Evolutionary conservation across 2,113 vertebrate species (phyloP), one percentile per base, ranked within the genome.

Genomic region (Coreoperca whiteheadi): DNA sequence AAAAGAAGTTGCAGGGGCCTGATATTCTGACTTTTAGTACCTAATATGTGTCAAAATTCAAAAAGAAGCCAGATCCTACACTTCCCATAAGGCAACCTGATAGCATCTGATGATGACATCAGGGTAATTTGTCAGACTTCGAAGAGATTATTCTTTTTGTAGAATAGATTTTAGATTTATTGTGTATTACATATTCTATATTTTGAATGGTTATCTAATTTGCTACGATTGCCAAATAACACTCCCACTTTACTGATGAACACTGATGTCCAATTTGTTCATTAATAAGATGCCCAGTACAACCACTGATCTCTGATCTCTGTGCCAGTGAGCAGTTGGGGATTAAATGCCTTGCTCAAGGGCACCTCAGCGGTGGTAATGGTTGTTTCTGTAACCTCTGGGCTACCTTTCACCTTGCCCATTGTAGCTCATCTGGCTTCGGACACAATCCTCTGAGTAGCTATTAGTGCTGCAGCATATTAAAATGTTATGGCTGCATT

Each of bases 401-500:
- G 25, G 56, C 21, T 16, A 1, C 39, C 56, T 53, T 53, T 65
- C 7, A 21, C 30, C 20, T 11, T 12, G 32, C 32, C 28, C 21
- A 11, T 20, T 23, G 39, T 8, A 53, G 32, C 57, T 71, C 51
- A 73, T 10, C 50, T 41, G 53, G 23, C 30, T 18, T 78, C 46
- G 43, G 4, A 9, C 32, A 28, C 60, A 67, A 73, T 73, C 68
- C 67, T 66, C 51, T 81, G 28, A 77, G 56, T 79, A 70, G 70
- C 65, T 46, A 74, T 78, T 43, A 70, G 56, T n/a, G 20, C 57
- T 79, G 60, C 34, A 41, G 65, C 59, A 64, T 72, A 84, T 77
- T 80, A 25, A 63, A 76, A 80, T 79, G 75, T 71, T 77, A 79
- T 65, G 41, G 70, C 70, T 83, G 69, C 50, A 64, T 64, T 43